A percentile compares a stretch with the other conserved stretches of the same genome.
Evolutionary conservation across 2,797 vertebrate species (phyloP).

Genomic region (Psittacula derbiana): DNA sequence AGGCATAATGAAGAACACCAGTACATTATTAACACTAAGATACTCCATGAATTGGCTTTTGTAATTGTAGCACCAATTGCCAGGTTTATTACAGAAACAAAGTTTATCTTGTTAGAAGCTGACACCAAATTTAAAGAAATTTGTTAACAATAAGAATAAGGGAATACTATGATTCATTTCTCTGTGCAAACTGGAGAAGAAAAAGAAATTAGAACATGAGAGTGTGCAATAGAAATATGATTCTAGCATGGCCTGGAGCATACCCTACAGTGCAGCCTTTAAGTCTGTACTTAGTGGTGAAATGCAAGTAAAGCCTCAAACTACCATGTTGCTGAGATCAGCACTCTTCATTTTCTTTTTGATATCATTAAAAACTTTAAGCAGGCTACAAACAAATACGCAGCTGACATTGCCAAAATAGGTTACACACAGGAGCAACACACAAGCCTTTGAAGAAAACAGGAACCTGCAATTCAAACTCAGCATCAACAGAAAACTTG

Average conservation of each 20-base stretch:
- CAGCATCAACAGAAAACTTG: background rate
- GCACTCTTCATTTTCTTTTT: background rate
- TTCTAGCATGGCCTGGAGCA: background rate
- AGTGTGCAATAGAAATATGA: accelerated
- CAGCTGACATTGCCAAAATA: background rate
- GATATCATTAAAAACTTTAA: background rate
- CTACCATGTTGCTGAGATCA: accelerated
- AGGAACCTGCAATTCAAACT: background rate
- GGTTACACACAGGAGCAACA: background rate
- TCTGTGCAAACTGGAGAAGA: background rate
- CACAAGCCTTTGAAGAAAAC: background rate
- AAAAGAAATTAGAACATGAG: background rate
- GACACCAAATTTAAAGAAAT: background rate
- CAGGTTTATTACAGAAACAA: background rate
- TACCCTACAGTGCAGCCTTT: background rate
- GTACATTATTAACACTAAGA: background rate
- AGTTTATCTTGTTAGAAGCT: background rate
- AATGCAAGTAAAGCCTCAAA: background rate
- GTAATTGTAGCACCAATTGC: background rate
- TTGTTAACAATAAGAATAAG: background rate
- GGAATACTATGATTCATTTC: background rate
- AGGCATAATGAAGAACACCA: background rate
- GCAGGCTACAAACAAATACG: background rate
- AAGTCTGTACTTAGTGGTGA: background rate
- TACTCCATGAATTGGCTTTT: background rate